Base-by-base conservation (phyloP, 2,888 invertebrate species). In the Mythimna albipuncta region DNA sequence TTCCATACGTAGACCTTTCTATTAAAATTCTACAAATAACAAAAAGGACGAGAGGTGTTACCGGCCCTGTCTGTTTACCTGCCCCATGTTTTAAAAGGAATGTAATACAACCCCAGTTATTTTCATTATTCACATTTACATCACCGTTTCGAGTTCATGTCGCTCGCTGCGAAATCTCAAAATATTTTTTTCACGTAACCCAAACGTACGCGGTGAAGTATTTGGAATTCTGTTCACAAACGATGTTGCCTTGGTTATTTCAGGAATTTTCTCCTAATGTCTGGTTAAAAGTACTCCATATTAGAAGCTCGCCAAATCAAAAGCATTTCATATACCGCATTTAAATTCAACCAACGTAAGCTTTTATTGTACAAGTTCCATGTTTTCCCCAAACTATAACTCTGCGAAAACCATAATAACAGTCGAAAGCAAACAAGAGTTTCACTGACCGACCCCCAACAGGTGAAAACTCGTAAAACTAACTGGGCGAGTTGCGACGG, bases 1-100 rank as follows among this genome's bases (percentile, higher is more conserved):
- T 75, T 78, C 85, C 85, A 88, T 88, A 88, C 87, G 81, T 79
- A 81, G 87, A 91, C 89, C 92, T 92, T 95, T 94, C 93, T 93
- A 95, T 94, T 95, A 94, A 95, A 95, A 95, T 95, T 95, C 93
- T 93, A 92, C 92, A 93, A 93, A 95, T 94, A 95, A 92, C 93
- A 90, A 91, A 93, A 93, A 93, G 94, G 91, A 88, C 89, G 85
- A 86, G 87, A 91, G 90, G 91, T 92, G 93, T 90, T 86, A 86
- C 89, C 87, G 89, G 89, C 94, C 94, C 92, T 88, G 94, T 94
- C 93, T 91, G 91, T 91, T 92, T 93, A 94, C 93, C 93, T 92
- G 91, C 86, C 90, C 90, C 90, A 88, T 89, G 92, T 93, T 94
- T 93, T 91, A 93, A 93, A 90, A 91, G 94, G 95, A 95, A 95